Conservation (phyloP, 2,113 vertebrate genomes). For the Cyprinus carpio region DNA sequence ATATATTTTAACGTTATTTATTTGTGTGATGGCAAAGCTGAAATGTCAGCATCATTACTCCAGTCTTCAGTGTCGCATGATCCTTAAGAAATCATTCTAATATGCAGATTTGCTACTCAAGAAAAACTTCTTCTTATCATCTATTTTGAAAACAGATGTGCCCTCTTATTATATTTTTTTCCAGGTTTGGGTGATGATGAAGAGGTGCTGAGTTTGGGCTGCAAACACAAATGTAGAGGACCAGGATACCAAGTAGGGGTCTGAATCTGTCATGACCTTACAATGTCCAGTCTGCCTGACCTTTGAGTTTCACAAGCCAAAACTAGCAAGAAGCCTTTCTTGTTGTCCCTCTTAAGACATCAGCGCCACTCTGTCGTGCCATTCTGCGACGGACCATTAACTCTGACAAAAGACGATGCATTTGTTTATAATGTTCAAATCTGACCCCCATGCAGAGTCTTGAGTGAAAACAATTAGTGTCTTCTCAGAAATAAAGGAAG, state of each 20-base stretch:
- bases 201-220: background rate
- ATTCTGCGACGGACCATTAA: slow-evolving; percentile 29
- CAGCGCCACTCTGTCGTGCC: slow-evolving; percentile 32
- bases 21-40: too few relatives aligned
- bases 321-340: slow-evolving; percentile 43
- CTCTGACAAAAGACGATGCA: slow-evolving; percentile 36
- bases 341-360: slow-evolving; percentile 16
- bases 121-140: too few relatives aligned
- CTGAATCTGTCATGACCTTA: background rate
- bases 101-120: too few relatives aligned
- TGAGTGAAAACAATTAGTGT: background rate
- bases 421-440: slow-evolving; percentile 19
- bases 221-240: too few relatives aligned
- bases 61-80: too few relatives aligned
- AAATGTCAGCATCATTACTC: too few relatives aligned
- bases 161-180: too few relatives aligned
- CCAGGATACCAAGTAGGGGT: background rate
- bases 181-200: too few relatives aligned
- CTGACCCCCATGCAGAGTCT: background rate
- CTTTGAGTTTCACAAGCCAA: slow-evolving; percentile 48
- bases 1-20: too few relatives aligned
- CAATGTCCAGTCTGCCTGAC: slow-evolving; percentile 48
- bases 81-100: too few relatives aligned
- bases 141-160: too few relatives aligned
- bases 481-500: background rate